Evolutionary conservation across 2,797 vertebrate genomes (phyloP).

Genomic region (Sebastes paucispinis): DNA sequence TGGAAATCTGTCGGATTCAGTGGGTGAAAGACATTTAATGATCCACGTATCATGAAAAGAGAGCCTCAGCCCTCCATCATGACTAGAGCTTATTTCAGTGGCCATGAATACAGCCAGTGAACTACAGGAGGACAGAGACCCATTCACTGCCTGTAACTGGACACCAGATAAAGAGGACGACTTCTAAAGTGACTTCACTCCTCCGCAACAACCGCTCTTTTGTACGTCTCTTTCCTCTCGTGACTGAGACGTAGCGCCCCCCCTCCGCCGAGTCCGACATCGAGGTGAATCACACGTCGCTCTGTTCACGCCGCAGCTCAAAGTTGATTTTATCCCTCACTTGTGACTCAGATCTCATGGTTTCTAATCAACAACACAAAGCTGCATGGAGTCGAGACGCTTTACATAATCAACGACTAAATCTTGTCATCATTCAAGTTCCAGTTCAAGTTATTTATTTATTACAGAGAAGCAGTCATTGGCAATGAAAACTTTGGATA

Average conservation of each 20-base stretch:
- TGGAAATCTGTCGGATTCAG: background rate
- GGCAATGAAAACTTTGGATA: background rate
- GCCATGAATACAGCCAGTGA: slow-evolving; percentile 32
- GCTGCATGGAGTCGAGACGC: background rate
- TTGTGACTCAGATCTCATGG: slow-evolving; percentile 8
- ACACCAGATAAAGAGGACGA: slow-evolving; percentile 33
- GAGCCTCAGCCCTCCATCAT: background rate
- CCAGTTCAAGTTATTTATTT: background rate
- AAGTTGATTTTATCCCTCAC: background rate
- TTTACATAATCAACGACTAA: background rate
- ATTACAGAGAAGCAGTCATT: background rate
- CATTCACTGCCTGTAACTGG: slow-evolving; percentile 45
- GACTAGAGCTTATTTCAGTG: background rate
- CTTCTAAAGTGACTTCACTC: slow-evolving; percentile 52
- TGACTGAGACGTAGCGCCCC: background rate
- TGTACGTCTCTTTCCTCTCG: slow-evolving; percentile 21
- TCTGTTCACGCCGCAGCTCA: background rate
- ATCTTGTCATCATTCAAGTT: background rate
- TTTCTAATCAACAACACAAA: background rate
- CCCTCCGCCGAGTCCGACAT: background rate
- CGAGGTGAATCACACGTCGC: slow-evolving; percentile 3
- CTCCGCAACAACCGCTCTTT: slow-evolving; percentile 32
- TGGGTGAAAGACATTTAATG: background rate
- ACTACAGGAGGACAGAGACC: slow-evolving; percentile 36
- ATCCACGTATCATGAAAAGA: background rate